A percentile compares a stretch with the other conserved stretches of the same genome.
Conservation (phyloP, 2,113 vertebrate genomes). For the Manacus vitellinus region DNA sequence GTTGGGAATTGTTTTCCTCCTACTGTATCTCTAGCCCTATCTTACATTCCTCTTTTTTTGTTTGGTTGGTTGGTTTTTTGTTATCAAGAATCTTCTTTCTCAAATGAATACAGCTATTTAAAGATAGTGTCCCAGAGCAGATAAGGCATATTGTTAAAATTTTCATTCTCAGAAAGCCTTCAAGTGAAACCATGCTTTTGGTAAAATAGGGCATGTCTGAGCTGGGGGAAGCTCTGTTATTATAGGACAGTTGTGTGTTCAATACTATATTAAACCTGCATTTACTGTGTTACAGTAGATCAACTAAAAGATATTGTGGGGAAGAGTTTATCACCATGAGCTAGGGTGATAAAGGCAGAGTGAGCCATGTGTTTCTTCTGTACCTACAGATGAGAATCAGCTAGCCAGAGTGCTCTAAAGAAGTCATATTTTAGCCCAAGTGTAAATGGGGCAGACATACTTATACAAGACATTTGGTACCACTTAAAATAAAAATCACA, state of each 20-base stretch:
- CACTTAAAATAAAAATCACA: constrained; percentile 21
- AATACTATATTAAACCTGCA: background rate
- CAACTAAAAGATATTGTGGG: background rate
- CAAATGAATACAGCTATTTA: background rate
- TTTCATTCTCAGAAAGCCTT: background rate
- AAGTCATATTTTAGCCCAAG: background rate
- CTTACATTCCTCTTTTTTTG: background rate
- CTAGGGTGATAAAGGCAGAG: background rate
- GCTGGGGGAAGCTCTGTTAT: background rate
- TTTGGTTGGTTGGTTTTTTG: background rate
- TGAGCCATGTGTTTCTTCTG: background rate
- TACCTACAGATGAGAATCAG: background rate
- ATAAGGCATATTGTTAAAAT: background rate
- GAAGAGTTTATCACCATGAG: background rate
- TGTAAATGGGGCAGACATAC: background rate
- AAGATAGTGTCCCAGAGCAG: background rate
- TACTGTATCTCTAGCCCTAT: background rate
- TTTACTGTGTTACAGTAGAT: background rate
- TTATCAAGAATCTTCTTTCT: background rate
- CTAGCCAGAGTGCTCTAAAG: background rate
- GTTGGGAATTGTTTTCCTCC: background rate
- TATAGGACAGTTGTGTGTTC: background rate
- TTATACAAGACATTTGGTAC: background rate
- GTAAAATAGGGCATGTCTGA: background rate
- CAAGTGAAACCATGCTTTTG: background rate